Percentiles rank a stretch among this genome's conserved stretches.
Conservation (phyloP, 2,888 invertebrate genomes). For the Philopedon plagiatum region DNA sequence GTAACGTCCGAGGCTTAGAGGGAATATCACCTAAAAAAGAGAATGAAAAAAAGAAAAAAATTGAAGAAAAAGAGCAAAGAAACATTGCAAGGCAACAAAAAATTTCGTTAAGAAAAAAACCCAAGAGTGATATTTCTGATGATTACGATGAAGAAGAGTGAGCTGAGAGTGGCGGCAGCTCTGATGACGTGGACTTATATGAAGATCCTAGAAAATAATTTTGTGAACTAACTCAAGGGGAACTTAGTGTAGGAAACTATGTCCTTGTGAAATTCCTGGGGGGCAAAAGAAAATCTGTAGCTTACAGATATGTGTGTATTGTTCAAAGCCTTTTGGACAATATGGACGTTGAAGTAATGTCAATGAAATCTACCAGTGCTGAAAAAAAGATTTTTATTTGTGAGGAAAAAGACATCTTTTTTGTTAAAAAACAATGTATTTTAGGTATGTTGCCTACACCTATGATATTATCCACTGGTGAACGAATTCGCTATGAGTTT, state of each 20-base stretch:
- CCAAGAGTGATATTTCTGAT: no score
- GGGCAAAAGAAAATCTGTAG: neutral
- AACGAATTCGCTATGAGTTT: conserved; percentile 8
- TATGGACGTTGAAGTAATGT: neutral
- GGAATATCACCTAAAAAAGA: neutral
- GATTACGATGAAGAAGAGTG: conserved; percentile 1
- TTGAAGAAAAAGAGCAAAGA: no score
- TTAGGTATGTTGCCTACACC: conserved; percentile 18
- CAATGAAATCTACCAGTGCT: neutral
- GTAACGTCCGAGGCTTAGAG: neutral
- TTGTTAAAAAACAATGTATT: neutral
- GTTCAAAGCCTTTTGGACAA: neutral
- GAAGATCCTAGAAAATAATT: neutral
- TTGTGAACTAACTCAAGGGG: conserved; percentile 4
- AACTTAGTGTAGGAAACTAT: conserved; percentile 2
- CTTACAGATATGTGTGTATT: conserved; percentile 16
- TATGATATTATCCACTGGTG: neutral
- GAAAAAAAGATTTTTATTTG: conserved; percentile 3
- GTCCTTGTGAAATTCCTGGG: conserved; percentile 11
- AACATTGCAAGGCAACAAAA: no score
- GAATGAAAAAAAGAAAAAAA: no score
- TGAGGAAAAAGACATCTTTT: neutral
- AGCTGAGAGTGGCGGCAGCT: neutral
- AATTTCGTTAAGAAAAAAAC: neutral
- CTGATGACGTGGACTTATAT: conserved; percentile 3